These are phyloP conservation scores for Syngnathoides biaculeatus DNA, from an alignment of 2,113 vertebrate species.

Conservation along the genomic window DNA sequence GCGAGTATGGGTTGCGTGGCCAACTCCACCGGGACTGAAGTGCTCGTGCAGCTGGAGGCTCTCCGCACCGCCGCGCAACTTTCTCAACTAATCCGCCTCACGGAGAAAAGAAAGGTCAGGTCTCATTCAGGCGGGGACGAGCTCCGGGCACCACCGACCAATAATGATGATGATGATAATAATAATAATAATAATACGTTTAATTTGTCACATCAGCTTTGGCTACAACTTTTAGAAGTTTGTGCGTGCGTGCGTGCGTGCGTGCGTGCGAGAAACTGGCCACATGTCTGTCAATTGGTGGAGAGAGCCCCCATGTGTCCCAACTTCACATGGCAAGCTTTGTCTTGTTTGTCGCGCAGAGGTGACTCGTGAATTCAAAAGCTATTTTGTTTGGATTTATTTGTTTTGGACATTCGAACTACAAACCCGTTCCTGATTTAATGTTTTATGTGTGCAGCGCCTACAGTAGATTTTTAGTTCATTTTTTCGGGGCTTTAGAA, in stretches of 20 bases:
- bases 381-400: neutral
- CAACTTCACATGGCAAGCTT: neutral
- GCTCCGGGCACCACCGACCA: neutral
- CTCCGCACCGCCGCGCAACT: constrained; percentile 75
- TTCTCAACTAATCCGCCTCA: constrained; percentile 70
- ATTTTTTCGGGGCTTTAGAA: neutral
- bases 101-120: constrained; percentile 79
- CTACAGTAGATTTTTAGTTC: too few relatives aligned
- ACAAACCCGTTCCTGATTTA: neutral
- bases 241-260: constrained; percentile 9
- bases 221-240: constrained; percentile 44
- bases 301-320: constrained; percentile 70
- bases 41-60: constrained; percentile 76
- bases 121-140: neutral
- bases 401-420: neutral
- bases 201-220: neutral
- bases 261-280: neutral
- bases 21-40: constrained; percentile 78
- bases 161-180: constrained; percentile 12
- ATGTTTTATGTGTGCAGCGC: neutral
- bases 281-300: constrained; percentile 34
- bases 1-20: constrained; percentile 79
- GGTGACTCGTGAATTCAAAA: neutral
- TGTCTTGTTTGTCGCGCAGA: too few relatives aligned
- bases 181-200: constrained; percentile 14